Percentiles rank a stretch among this genome's conserved stretches.
Conservation (phyloP, 2,797 vertebrate species). For the Sebastes steindachneri region DNA sequence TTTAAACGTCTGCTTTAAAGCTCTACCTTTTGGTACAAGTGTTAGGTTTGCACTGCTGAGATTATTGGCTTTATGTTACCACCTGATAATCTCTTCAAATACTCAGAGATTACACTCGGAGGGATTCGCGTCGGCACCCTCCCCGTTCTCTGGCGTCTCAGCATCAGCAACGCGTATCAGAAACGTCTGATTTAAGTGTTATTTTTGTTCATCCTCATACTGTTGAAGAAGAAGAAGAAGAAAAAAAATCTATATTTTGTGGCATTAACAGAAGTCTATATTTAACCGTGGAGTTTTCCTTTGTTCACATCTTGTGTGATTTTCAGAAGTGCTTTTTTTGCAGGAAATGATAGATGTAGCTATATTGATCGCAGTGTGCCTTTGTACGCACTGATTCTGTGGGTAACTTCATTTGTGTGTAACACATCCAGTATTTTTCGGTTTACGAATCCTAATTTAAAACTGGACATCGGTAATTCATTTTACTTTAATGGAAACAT, state of each 20-base stretch:
- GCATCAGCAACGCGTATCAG: slow-evolving; percentile 37
- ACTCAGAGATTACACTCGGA: slow-evolving; percentile 50
- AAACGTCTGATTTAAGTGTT: slow-evolving; percentile 29
- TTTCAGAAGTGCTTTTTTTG: slow-evolving; percentile 57
- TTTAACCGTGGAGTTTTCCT: slow-evolving; percentile 66
- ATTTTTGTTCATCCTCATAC: slow-evolving; percentile 67
- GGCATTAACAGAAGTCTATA: slow-evolving; percentile 65
- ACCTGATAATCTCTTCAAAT: slow-evolving; percentile 60
- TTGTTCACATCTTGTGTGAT: slow-evolving; percentile 55
- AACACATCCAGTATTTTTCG: slow-evolving; percentile 37
- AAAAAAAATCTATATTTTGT: slow-evolving; percentile 60
- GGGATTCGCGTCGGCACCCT: slow-evolving; percentile 26
- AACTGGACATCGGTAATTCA: slow-evolving; percentile 39
- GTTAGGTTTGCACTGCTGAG: slow-evolving; percentile 63
- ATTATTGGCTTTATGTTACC: slow-evolving; percentile 57
- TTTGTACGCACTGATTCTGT: slow-evolving; percentile 68
- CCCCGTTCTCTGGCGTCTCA: slow-evolving; percentile 14
- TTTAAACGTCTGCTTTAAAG: slow-evolving; percentile 60
- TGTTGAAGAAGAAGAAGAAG: slow-evolving; percentile 22
- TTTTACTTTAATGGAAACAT: slow-evolving; percentile 39
- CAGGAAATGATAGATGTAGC: slow-evolving; percentile 60
- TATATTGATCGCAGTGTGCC: slow-evolving; percentile 63
- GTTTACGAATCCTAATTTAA: slow-evolving; percentile 48
- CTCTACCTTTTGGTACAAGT: slow-evolving; percentile 61
- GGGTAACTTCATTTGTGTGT: slow-evolving; percentile 58